Evolutionary conservation across 2,797 vertebrate genomes (phyloP).

Genomic region (Semaprochilodus insignis): DNA sequence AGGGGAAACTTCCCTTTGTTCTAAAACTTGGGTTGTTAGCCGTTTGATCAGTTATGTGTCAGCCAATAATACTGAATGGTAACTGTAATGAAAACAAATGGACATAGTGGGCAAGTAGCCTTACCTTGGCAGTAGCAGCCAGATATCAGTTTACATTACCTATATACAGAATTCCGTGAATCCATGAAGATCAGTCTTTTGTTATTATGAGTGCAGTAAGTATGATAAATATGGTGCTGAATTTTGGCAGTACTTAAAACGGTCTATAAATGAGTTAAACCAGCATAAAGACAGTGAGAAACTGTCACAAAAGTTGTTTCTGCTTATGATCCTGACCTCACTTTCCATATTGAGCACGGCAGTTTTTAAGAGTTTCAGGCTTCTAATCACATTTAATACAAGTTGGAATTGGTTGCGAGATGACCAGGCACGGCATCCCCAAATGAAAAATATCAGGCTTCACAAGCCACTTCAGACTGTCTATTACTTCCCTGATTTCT

Average conservation of each 20-base stretch:
- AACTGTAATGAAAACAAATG: too few species aligned
- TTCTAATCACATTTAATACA: slow-evolving; percentile 5
- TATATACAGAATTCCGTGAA: too few species aligned
- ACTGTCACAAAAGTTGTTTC: background rate
- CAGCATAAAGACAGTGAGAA: background rate
- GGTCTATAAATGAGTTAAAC: background rate
- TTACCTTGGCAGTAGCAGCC: too few species aligned
- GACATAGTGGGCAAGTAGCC: too few species aligned
- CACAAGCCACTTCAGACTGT: slow-evolving; percentile 1
- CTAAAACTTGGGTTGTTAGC: too few species aligned
- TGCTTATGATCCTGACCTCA: background rate
- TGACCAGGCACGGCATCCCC: background rate
- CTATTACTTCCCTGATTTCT: slow-evolving; percentile 7
- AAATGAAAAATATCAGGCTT: slow-evolving; percentile 10
- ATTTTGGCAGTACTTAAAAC: background rate
- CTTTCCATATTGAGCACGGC: background rate
- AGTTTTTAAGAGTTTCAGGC: background rate
- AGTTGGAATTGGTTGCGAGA: slow-evolving; percentile 4
- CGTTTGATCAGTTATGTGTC: too few species aligned
- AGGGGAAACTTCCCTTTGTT: too few species aligned
- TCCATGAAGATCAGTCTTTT: too few species aligned
- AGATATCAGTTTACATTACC: too few species aligned
- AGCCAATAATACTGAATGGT: too few species aligned
- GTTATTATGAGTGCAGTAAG: background rate
- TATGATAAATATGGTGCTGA: background rate